A percentile compares a stretch with the other conserved stretches of the same genome.
phyloP scores from a whole-genome alignment of 2,113 vertebrate genomes.

The Spilogale gracilis region DNA sequence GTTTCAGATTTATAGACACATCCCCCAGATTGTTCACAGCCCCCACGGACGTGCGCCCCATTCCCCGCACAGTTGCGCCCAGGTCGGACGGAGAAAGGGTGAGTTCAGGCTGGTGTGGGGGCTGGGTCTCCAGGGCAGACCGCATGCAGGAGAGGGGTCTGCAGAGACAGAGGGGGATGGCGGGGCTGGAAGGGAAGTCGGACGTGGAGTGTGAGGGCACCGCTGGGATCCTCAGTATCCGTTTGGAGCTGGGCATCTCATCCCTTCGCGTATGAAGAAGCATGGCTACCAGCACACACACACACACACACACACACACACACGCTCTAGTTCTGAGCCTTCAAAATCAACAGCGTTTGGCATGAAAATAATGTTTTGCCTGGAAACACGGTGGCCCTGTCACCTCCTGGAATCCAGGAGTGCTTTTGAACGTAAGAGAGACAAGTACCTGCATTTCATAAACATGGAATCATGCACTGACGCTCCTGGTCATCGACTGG shows the following conservation, averaged over 20 bases:
- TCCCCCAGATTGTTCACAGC: background rate
- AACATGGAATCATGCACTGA: background rate
- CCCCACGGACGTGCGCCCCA: background rate
- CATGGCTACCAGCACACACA: background rate
- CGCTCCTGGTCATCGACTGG: background rate
- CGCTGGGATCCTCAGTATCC: background rate
- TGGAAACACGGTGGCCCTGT: background rate
- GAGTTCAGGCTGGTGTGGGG: background rate
- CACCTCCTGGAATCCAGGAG: background rate
- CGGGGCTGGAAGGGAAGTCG: background rate
- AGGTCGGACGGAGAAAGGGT: background rate
- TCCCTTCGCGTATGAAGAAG: background rate
- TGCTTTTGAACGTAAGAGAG: background rate
- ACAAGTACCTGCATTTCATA: background rate
- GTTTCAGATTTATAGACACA: background rate
- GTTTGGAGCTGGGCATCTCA: background rate
- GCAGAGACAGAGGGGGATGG: fast-evolving
- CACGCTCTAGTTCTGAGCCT: background rate
- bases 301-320: background rate
- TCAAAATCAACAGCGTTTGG: background rate
- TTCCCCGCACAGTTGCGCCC: background rate
- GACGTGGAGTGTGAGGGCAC: fast-evolving
- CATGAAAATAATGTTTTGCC: background rate
- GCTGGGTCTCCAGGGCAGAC: background rate
- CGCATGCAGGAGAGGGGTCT: fast-evolving